Percentiles rank a stretch among this genome's conserved stretches.
Evolutionary conservation across 2,113 vertebrate species (phyloP).

Genomic region (Scalopus aquaticus): DNA sequence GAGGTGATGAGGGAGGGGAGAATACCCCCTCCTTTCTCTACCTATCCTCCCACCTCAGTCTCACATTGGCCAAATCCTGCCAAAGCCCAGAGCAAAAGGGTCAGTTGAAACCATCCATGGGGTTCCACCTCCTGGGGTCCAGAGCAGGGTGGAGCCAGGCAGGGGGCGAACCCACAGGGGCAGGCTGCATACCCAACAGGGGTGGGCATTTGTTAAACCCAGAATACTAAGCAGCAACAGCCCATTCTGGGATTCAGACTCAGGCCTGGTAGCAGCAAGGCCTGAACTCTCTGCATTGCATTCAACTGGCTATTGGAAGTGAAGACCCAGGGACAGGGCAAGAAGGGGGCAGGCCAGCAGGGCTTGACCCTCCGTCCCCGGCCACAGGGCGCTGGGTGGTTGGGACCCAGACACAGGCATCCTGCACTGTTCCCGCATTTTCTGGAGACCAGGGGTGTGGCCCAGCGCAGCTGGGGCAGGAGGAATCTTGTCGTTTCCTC

Average conservation of each 20-base stretch:
- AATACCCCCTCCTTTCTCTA: background rate
- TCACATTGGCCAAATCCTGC: background rate
- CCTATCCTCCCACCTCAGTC: fast-evolving
- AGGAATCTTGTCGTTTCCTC: background rate
- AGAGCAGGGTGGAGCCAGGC: background rate
- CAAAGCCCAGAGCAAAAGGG: background rate
- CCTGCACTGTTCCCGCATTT: background rate
- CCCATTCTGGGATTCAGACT: background rate
- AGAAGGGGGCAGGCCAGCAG: background rate
- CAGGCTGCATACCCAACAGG: fast-evolving
- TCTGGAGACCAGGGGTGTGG: background rate
- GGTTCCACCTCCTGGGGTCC: background rate
- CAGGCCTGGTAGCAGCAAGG: background rate
- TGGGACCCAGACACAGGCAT: background rate
- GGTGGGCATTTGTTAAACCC: background rate
- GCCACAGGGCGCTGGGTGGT: background rate
- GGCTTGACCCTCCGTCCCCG: background rate
- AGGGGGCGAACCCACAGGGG: background rate
- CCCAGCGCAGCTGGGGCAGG: too few species aligned
- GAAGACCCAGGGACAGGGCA: background rate
- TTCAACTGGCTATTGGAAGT: background rate
- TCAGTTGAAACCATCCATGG: fast-evolving
- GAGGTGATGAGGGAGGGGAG: too few species aligned
- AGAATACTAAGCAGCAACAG: background rate
- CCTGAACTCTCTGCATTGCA: background rate